A percentile compares a stretch with the other conserved stretches of the same genome.
These are phyloP conservation scores for Pseudococcus longispinus DNA, from an alignment of 2,888 invertebrate genomes.

Conservation along the genomic window DNA sequence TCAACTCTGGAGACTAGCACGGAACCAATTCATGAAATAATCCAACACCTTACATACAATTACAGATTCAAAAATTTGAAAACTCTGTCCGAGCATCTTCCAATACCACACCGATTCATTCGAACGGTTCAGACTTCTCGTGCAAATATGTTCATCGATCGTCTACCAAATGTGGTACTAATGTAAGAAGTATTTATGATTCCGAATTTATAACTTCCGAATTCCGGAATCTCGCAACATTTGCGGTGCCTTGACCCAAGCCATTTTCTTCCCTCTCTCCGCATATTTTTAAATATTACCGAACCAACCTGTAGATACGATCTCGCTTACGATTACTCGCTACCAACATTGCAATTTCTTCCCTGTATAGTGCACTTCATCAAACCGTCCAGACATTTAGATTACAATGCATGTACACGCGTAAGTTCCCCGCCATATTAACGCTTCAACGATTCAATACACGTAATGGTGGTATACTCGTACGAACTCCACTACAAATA, in stretches of 20 bases:
- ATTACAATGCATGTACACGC: not conserved
- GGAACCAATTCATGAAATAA: no score
- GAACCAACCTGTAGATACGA: not conserved
- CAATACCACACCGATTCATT: no score
- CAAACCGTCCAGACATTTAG: not conserved
- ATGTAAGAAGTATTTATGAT: no score
- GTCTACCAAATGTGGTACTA: no score
- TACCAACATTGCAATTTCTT: not conserved
- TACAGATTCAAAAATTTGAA: no score
- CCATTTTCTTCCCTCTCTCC: not conserved
- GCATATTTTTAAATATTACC: not conserved
- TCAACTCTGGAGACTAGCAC: no score
- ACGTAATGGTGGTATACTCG: not conserved
- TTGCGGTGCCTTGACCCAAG: not conserved
- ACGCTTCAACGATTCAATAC: not conserved
- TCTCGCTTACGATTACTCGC: not conserved
- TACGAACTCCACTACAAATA: not conserved
- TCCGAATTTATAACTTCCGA: not conserved
- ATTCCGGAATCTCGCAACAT: not conserved
- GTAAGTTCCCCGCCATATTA: not conserved
- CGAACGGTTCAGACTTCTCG: no score
- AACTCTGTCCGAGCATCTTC: no score
- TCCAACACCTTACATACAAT: no score
- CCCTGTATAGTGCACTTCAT: not conserved
- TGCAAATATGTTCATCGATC: no score